Evolutionary conservation across 2,113 vertebrate species (phyloP).

Genomic region (Phalacrocorax aristotelis): DNA sequence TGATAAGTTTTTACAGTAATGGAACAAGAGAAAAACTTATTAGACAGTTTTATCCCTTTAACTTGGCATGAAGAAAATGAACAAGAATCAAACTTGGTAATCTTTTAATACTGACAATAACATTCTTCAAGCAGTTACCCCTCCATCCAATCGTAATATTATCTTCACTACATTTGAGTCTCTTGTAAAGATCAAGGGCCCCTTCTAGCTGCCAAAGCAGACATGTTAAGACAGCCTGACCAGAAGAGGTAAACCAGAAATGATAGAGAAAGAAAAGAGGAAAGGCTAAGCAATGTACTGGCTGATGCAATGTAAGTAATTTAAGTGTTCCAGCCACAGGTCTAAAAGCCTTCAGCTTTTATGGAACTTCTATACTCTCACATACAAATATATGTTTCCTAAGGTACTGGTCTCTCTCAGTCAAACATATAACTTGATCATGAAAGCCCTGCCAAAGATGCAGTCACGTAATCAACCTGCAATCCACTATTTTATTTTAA

Average conservation of each 20-base stretch:
- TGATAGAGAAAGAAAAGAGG: background rate
- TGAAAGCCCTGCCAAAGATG: background rate
- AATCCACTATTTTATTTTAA: background rate
- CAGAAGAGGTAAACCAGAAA: background rate
- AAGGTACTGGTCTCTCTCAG: background rate
- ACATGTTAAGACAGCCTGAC: background rate
- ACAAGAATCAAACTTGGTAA: background rate
- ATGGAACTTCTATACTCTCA: background rate
- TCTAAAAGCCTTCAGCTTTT: background rate
- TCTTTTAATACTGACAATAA: background rate
- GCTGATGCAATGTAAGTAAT: background rate
- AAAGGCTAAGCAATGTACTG: background rate
- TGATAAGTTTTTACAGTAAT: background rate
- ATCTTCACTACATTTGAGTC: background rate
- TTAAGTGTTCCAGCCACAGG: background rate
- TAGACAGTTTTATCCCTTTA: background rate
- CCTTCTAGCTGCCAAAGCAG: background rate
- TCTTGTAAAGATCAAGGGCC: background rate
- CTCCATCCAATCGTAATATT: background rate
- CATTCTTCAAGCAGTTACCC: background rate
- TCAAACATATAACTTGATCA: background rate
- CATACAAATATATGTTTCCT: background rate
- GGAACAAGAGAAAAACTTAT: background rate
- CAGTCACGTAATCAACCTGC: background rate
- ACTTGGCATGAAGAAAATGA: background rate